Evolutionary conservation across 2,888 invertebrate species (phyloP).

Genomic region (Thalpophila matura): DNA sequence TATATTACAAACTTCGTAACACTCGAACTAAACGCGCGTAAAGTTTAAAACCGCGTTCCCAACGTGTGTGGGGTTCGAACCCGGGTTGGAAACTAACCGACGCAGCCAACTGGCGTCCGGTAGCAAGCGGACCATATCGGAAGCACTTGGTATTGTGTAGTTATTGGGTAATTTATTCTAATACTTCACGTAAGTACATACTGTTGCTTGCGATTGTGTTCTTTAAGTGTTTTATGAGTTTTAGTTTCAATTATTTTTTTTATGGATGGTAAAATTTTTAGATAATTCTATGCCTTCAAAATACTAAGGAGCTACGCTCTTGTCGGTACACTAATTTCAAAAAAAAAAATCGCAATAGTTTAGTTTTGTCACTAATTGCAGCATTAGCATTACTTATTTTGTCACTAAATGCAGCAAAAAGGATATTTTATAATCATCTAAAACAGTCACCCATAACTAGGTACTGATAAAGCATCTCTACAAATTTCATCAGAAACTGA

Average conservation of each 20-base stretch:
- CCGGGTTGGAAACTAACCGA: conserved; percentile 85
- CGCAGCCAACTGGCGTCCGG: conserved; percentile 86
- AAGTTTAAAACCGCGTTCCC: conserved; percentile 60
- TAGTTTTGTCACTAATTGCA: no score
- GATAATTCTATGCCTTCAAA: rapidly evolving
- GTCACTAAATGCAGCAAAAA: no score
- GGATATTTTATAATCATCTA: no score
- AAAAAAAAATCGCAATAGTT: no score
- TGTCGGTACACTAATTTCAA: no score
- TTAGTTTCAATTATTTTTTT: conserved; percentile 8
- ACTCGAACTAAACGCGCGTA: conserved; percentile 50
- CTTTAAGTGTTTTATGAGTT: conserved; percentile 20
- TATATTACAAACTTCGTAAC: conserved; percentile 52
- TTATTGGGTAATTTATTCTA: conserved; percentile 82
- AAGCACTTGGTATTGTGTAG: conserved; percentile 80
- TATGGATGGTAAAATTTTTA: not conserved
- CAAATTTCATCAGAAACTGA: no score
- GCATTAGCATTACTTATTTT: no score
- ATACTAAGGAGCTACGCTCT: no score
- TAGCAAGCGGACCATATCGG: conserved; percentile 84
- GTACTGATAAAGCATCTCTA: no score
- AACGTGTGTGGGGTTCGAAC: conserved; percentile 88
- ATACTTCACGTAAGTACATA: conserved; percentile 63
- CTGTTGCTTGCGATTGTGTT: conserved; percentile 47
- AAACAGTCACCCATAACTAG: no score